phyloP scores from a whole-genome alignment of 2,888 invertebrate species.

The Eucera pruinosa region DNA sequence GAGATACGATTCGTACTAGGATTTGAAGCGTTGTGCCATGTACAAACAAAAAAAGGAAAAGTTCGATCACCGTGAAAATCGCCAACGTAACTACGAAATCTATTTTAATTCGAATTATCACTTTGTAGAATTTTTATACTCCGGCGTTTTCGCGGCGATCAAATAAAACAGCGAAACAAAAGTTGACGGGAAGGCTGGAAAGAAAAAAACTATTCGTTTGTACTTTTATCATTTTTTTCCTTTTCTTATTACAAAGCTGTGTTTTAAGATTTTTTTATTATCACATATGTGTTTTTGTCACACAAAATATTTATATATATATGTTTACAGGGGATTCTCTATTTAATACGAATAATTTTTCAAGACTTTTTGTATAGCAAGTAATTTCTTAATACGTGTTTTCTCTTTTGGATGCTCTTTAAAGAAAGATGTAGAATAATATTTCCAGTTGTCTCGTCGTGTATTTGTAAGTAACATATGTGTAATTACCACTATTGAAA shows the following conservation, averaged over 20 bases:
- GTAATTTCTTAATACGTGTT: not conserved
- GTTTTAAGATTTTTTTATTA: not conserved
- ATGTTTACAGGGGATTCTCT: not conserved
- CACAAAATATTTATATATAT: not conserved
- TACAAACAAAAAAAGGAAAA: constrained; percentile 21
- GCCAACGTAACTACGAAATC: constrained; percentile 13
- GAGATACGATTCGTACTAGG: constrained; percentile 4
- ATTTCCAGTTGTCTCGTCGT: constrained; percentile 56
- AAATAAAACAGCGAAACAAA: not conserved
- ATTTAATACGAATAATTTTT: constrained; percentile 9
- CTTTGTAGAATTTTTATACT: constrained; percentile 65
- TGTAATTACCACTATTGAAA: constrained; percentile 53
- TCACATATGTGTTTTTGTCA: not conserved
- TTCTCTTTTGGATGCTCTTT: constrained; percentile 7
- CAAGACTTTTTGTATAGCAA: constrained; percentile 4
- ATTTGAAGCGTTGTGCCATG: constrained; percentile 48
- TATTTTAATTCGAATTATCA: constrained; percentile 37
- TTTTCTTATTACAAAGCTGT: not conserved
- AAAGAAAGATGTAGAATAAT: constrained; percentile 12
- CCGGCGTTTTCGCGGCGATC: constrained; percentile 34
- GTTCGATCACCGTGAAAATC: constrained; percentile 31
- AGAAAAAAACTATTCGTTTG: constrained; percentile 5
- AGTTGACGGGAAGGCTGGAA: constrained; percentile 55
- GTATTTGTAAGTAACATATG: constrained; percentile 29
- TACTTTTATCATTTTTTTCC: constrained; percentile 15